Conservation (phyloP, 2,888 invertebrate species). For the Agrotis clavis region DNA sequence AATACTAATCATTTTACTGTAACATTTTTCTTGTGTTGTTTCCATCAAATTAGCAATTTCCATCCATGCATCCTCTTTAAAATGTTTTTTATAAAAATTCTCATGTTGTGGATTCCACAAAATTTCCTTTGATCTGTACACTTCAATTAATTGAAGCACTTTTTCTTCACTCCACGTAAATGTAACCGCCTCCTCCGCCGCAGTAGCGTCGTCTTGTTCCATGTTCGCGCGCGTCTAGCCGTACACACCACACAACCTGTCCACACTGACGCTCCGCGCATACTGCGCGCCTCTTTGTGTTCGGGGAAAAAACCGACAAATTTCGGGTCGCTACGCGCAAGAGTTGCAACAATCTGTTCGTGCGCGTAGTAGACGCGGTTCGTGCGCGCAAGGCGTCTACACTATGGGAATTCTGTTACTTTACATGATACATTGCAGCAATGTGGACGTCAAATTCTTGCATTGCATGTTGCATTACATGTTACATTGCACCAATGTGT, state of each 20-base stretch:
- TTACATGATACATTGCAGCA: too few species aligned
- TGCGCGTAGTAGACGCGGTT: too few species aligned
- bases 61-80: conserved; percentile 28
- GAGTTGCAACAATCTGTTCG: too few species aligned
- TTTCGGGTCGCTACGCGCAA: too few species aligned
- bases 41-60: conserved; percentile 31
- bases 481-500: too few species aligned
- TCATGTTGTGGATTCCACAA: conserved; percentile 32
- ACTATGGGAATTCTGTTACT: too few species aligned
- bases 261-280: too few species aligned
- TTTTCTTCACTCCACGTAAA: conserved; percentile 33
- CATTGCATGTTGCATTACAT: too few species aligned
- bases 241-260: conserved; percentile 9
- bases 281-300: too few species aligned
- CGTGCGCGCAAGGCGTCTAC: too few species aligned
- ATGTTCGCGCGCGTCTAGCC: conserved; percentile 28
- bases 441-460: too few species aligned
- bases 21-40: conserved; percentile 36
- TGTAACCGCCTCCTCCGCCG: conserved; percentile 31
- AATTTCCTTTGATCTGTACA: conserved; percentile 31
- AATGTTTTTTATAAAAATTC: conserved; percentile 12
- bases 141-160: conserved; percentile 29
- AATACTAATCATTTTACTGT: conserved; percentile 35
- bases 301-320: too few species aligned
- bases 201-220: conserved; percentile 32